Evolutionary conservation across 1,140 invertebrate genomes (phyloP), one percentile per base, ranked within the genome.

Genomic region (Anadara kagoshimensis): DNA sequence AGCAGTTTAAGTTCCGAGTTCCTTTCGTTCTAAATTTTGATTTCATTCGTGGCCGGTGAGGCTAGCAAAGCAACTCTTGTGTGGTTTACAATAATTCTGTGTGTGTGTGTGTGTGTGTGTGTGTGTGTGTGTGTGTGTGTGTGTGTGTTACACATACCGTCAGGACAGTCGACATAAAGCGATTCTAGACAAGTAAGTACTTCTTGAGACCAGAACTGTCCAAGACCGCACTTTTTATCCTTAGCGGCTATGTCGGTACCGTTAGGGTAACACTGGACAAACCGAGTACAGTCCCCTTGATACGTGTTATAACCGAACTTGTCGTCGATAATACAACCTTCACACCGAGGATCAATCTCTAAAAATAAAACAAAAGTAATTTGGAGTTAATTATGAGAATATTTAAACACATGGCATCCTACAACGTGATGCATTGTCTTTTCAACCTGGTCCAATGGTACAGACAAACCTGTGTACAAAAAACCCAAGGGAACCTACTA

Each of bases 241-340:
- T 20, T 11, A 5, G 47, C 29, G 10, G 49, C 44, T 12, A 63
- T 29, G 8, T 63, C 12, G 14, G 26, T 49, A 7, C 61, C 61
- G 5, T 63, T 26, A 12, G 51, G n/a, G 20, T 57, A 71, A 22
- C 69, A 71, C 61, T 43, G 29, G 0, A 71, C 69, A 47, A 64
- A 71, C 36, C 54, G 59, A 18, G 61, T 47, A 63, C 69, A 71
- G 43, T 64, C 53, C 11, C 36, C 20, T 18, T 26, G 22, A 36
- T 41, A 63, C 18, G 29, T n/a, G 53, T 71, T 71, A 29, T 71
- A 71, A 16, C 69, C 69, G 14, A 71, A 62, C 7, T 61, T 61
- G 22, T 71, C 45, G 26, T 49, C 59, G 8, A 71, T 71, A n/a
- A 64, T 61, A 64, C 69, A 71, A 5, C 69, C 69, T 41, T 71